Conservation (phyloP, 2,888 invertebrate species). For the Ennomos fuscantarius region DNA sequence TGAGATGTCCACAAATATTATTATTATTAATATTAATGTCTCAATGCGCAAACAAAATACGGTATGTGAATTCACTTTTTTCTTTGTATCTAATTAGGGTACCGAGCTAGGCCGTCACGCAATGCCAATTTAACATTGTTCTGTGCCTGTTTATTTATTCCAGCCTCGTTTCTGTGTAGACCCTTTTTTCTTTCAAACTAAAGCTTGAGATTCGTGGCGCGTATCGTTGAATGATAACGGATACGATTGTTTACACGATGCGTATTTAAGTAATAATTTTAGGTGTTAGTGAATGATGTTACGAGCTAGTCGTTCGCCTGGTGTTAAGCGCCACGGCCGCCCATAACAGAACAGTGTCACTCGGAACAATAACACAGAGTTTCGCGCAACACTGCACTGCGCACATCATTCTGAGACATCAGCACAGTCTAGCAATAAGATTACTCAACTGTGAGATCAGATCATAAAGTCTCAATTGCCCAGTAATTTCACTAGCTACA, state of each 20-base stretch:
- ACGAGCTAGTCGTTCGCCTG: too few relatives aligned
- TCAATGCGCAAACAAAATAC: slow-evolving; percentile 4
- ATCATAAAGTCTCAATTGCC: too few relatives aligned
- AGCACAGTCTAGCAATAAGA: too few relatives aligned
- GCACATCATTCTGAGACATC: too few relatives aligned
- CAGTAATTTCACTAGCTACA: too few relatives aligned
- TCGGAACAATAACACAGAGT: too few relatives aligned
- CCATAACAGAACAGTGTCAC: too few relatives aligned
- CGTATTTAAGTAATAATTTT: slow-evolving; percentile 6
- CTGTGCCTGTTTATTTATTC: slow-evolving; percentile 46
- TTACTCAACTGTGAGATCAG: too few relatives aligned
- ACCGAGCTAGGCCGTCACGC: slow-evolving; percentile 35
- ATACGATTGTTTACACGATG: slow-evolving; percentile 16
- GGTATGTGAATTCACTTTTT: slow-evolving; percentile 29
- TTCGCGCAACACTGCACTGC: too few relatives aligned
- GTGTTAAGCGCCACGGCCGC: too few relatives aligned
- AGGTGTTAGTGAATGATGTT: too few relatives aligned
- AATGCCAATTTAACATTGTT: slow-evolving; percentile 44
- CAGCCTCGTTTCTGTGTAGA: slow-evolving; percentile 50
- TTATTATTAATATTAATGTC: not conserved
- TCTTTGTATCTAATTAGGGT: slow-evolving; percentile 39
- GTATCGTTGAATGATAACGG: slow-evolving; percentile 24
- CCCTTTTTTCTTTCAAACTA: slow-evolving; percentile 34
- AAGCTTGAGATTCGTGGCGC: slow-evolving; percentile 25
- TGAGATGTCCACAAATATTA: too few relatives aligned